phyloP scores from a whole-genome alignment of 2,797 vertebrate species.

The Meriones psammophilus region DNA sequence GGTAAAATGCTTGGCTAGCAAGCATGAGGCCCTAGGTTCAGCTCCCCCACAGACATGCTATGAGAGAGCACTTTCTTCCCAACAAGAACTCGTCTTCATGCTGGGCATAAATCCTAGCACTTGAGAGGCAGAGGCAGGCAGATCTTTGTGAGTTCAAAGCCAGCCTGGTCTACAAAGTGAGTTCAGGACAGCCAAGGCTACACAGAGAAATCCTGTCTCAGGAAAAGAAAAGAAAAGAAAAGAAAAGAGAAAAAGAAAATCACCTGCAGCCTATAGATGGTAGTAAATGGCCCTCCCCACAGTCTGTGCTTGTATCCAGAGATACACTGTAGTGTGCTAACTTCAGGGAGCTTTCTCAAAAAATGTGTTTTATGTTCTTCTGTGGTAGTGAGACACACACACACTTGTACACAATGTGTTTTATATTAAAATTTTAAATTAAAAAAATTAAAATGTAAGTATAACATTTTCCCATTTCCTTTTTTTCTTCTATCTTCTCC shows the following conservation, averaged over 20 bases:
- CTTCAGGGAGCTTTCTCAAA: constrained; percentile 25
- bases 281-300: neutral
- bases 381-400: neutral
- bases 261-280: neutral
- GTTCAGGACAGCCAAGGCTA: too few relatives aligned
- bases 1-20: neutral
- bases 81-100: too few relatives aligned
- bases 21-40: neutral
- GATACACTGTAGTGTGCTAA: constrained; percentile 20
- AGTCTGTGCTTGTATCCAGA: constrained; percentile 50
- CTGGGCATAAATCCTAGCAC: neutral
- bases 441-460: neutral
- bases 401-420: neutral
- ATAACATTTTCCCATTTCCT: neutral
- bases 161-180: too few relatives aligned
- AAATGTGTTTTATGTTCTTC: constrained; percentile 51
- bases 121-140: too few relatives aligned
- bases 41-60: too few relatives aligned
- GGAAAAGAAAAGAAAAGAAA: too few relatives aligned
- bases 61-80: too few relatives aligned
- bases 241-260: neutral
- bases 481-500: neutral
- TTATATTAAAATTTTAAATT: neutral
- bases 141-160: too few relatives aligned
- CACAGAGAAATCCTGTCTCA: too few relatives aligned